A percentile compares a stretch with the other conserved stretches of the same genome.
phyloP scores from a whole-genome alignment of 2,888 invertebrate genomes.

The Micoletzkya japonica region DNA sequence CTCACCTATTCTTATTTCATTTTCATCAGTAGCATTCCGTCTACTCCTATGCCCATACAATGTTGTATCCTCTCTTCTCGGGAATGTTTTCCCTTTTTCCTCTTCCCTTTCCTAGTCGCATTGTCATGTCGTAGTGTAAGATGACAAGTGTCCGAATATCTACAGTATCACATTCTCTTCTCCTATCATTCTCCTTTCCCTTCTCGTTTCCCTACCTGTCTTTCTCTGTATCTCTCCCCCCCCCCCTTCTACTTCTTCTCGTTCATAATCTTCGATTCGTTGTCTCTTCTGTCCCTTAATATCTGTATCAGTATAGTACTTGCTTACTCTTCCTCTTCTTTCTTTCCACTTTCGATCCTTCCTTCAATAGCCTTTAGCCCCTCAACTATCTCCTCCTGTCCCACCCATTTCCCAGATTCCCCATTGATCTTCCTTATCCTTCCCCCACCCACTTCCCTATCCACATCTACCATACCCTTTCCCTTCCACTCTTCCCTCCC shows the following conservation, averaged over 20 bases:
- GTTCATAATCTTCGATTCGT: not conserved
- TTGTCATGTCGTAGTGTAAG: not conserved
- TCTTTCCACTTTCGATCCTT: not conserved
- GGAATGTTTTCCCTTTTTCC: not conserved
- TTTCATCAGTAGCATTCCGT: no score
- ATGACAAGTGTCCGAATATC: no score
- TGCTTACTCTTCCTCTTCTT: not conserved
- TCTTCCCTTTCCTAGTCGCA: not conserved
- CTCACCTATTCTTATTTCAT: no score
- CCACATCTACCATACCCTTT: not conserved
- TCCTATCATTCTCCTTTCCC: not conserved
- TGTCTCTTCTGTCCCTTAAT: not conserved
- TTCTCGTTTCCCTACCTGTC: not conserved
- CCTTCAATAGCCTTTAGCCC: not conserved
- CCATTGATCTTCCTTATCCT: not conserved
- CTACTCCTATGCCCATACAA: no score
- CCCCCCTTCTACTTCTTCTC: not conserved
- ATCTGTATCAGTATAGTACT: no score
- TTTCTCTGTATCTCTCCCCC: not conserved
- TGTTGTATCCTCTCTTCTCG: not conserved
- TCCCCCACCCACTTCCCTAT: not conserved
- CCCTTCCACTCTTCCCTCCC: not conserved
- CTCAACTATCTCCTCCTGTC: not conserved
- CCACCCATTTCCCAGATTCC: not conserved
- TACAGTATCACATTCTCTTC: not conserved